Base-by-base conservation (phyloP, 2,888 invertebrate species). In the Amphipoea oculea region DNA sequence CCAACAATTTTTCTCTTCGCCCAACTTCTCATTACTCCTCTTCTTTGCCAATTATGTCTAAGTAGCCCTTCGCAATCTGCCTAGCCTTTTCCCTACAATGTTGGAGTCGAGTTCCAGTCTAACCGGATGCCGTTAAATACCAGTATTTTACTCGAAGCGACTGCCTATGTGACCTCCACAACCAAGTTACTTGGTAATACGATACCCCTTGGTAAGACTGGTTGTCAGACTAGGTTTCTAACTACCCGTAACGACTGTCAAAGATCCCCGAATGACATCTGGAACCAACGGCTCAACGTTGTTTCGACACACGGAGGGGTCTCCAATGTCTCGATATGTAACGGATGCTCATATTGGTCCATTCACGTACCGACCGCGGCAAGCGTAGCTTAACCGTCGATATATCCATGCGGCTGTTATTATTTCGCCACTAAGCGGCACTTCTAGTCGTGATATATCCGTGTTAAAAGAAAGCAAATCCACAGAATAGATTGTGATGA, bases 401-500 rank as follows among this genome's bases (percentile, higher is more conserved):
- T n/a, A n/a, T n/a, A n/a, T n/a, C n/a, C n/a, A n/a, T n/a, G n/a
- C n/a, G n/a, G n/a, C n/a, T n/a, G n/a, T n/a, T n/a, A n/a, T n/a
- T n/a, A 29, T 54, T 9, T 23, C 23, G 11, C 57, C 4, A 57
- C 23, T 57, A 23, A 57, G 57, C 23, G 9, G 42, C 57, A 60
- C 67, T 17, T 83, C 68, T 29, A 78, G 73, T 17, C 14, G 0
- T 17, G 11, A 42, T 45, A 40, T 3, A 72, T 78, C 68, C 7
- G 9, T 45, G 73, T 45, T 11, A 70, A 63, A 86, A 72, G 82
- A 84, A 79, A 76, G 65, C 72, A 45, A 76, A 76, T 82, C 63
- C 71, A 40, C 36, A 65, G 82, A 82, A 86, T 74, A 82, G 78
- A 86, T 85, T 71, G 82, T 80, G 79, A 71, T 82, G 77, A 86